A percentile compares a stretch with the other conserved stretches of the same genome.
phyloP scores from a whole-genome alignment of 1,140 invertebrate genomes.

The Zaprionus lachaisei region DNA sequence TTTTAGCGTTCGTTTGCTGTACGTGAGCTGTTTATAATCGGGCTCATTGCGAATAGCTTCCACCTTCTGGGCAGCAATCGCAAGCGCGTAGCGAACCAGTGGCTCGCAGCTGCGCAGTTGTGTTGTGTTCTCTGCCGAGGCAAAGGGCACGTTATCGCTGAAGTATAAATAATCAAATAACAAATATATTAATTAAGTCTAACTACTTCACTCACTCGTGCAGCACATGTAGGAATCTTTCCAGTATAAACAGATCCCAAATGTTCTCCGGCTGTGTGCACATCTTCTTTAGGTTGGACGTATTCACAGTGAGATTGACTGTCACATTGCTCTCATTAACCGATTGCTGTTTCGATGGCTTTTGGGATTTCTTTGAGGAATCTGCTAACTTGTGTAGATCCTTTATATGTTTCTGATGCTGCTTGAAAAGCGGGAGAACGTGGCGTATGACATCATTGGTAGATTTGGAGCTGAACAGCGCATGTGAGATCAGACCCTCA shows the following conservation, averaged over 20 bases:
- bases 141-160: slow-evolving; percentile 77
- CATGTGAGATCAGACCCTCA: slow-evolving; percentile 72
- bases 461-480: slow-evolving; percentile 59
- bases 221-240: slow-evolving; percentile 58
- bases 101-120: slow-evolving; percentile 58
- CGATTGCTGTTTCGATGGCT: slow-evolving; percentile 47
- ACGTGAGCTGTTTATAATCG: slow-evolving; percentile 74
- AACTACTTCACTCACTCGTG: slow-evolving; percentile 59
- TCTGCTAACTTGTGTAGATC: slow-evolving; percentile 47
- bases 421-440: slow-evolving; percentile 70
- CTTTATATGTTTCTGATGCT: slow-evolving; percentile 61
- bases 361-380: slow-evolving; percentile 59
- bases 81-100: slow-evolving; percentile 71
- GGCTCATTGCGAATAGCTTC: slow-evolving; percentile 69
- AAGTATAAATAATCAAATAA: background rate
- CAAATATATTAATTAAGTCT: background rate
- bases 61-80: slow-evolving; percentile 53
- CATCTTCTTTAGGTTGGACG: slow-evolving; percentile 5
- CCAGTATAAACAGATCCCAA: too few relatives aligned
- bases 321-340: slow-evolving; percentile 35
- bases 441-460: slow-evolving; percentile 60
- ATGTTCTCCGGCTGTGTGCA: too few relatives aligned
- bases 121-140: slow-evolving; percentile 49
- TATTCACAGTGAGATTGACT: slow-evolving; percentile 66
- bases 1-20: slow-evolving; percentile 72